Evolutionary conservation across 2,797 vertebrate species (phyloP), one percentile per base, ranked within the genome.

Genomic region (Esox lucius): DNA sequence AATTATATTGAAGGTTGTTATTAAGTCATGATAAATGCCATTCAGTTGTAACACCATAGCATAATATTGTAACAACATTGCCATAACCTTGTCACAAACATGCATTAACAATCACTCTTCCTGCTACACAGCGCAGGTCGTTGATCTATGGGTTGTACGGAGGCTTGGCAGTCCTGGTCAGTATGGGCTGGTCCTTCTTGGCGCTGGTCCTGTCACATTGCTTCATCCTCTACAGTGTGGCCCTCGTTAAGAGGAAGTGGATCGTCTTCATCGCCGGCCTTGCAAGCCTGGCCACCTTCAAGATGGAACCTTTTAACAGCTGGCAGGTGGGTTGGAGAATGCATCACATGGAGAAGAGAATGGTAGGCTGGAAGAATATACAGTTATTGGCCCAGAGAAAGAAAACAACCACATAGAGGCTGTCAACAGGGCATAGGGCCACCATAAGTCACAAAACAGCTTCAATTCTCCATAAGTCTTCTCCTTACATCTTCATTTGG

Each of bases 181-280:
- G 94, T 0, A 99, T 99, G 98, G 98, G 98, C 35, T 94, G 94
- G 56, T 87, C 91, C 83, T 99, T 96, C 90, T 76, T 96, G 87
- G 90, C 94, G 84, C 91, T 99, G 80, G 88, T 98, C 86, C 90
- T 99, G 22, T 94, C 96, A 74, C 97, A 99, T 86, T 99, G 98
- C 81, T 28, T 97, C 71, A 39, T 96, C 17, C 93, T 98, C 84
- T 99, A 98, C 87, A 95, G 94, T 0, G 83, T 96, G 0, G 95
- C 95, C 0, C 81, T 98, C 67, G 76, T 93, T 53, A 98, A 98
- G 85, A 95, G 90, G 87, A 96, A 93, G 79, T 98, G 96, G 96
- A 87, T 99, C 79, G 97, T 96, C 78, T 96, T 97, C 0, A 80
- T 87, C 2, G 94, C 96, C 0, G 97, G 98, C 19, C 92, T 99